Evolutionary conservation across 2,113 vertebrate genomes (phyloP), one percentile per base, ranked within the genome.

Genomic region (Australoheros scitulus): DNA sequence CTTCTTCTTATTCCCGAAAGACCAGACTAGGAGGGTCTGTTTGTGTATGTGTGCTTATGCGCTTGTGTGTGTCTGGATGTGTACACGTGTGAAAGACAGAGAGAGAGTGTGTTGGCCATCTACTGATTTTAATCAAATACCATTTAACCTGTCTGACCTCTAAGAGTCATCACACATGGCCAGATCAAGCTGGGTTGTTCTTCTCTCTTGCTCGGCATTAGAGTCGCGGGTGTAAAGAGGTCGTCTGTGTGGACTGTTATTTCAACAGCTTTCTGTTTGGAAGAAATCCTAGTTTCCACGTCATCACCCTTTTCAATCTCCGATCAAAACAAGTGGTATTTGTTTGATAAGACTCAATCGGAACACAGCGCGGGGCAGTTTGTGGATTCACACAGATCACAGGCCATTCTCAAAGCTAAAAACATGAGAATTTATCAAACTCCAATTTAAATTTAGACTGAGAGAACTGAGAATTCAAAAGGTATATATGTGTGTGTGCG

Each of bases 91-190:
- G 47, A 82, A 58, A 84, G 80, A 60, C 72, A 89, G 65, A 63
- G 80, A 83, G 88, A 91, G 84, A 87, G 89, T 91, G 95, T 94
- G 92, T 91, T 94, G 91, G 93, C 90, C 93, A 95, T 94, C 94
- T 94, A 96, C 96, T 94, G 96, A 96, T 96, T 96, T 96, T 95
- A 96, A 94, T 96, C 96, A 95, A 95, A 95, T 95, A 94, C 92
- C 91, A 95, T 96, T 96, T 97, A 96, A 95, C 95, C 96, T 5
- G 11, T 82, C 88, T 90, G 95, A 96, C 94, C 95, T 94, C 91
- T 18, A 92, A 88, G 95, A 94, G 94, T 95, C 92, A 95, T 95
- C 87, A 95, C 95, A 91, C 92, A 91, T 89, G 91, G 86, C 86
- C 90, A 91, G 90, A 94, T 94, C 94, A 93, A 90, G 92, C 90